Conservation (phyloP, 1,140 invertebrate genomes). For the Anthonomus grandis region DNA sequence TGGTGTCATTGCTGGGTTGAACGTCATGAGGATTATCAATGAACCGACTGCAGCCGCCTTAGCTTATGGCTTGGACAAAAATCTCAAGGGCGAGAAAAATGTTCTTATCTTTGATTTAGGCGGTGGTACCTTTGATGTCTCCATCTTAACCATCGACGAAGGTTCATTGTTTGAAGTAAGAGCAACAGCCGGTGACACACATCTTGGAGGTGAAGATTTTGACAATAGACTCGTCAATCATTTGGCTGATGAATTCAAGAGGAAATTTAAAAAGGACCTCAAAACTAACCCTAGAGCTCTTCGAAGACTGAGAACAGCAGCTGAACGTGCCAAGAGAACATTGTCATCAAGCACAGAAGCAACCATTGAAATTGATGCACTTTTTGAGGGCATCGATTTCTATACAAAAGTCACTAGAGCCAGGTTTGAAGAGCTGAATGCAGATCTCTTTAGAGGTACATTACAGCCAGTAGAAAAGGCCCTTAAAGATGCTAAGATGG, state of each 20-base stretch:
- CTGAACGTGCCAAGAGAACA: conserved; percentile 56
- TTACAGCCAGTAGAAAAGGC: conserved; percentile 58
- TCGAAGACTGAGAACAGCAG: conserved; percentile 61
- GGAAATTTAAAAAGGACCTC: conserved; percentile 54
- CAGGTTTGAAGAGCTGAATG: conserved; percentile 55
- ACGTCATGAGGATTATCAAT: conserved; percentile 53
- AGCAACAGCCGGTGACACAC: conserved; percentile 59
- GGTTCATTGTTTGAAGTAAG: conserved; percentile 68
- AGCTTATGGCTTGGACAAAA: conserved; percentile 55
- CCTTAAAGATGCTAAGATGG: conserved; percentile 65
- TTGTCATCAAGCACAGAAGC: conserved; percentile 54
- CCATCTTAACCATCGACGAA: conserved; percentile 69
- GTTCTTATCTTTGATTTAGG: conserved; percentile 57
- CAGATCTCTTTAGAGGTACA: conserved; percentile 54
- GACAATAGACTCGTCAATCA: conserved; percentile 73
- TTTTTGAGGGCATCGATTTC: conserved; percentile 52
- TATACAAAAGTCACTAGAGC: conserved; percentile 56
- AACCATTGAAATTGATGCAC: conserved; percentile 53
- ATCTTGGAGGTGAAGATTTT: conserved; percentile 72
- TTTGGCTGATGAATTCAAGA: conserved; percentile 52
- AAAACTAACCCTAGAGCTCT: conserved; percentile 50
- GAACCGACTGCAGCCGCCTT: conserved; percentile 71
- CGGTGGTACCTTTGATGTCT: conserved; percentile 63
- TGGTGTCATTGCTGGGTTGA: conserved; percentile 60
- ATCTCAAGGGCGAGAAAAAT: conserved; percentile 55